Evolutionary conservation across 2,797 vertebrate genomes (phyloP).

Genomic region (Streptopelia turtur): DNA sequence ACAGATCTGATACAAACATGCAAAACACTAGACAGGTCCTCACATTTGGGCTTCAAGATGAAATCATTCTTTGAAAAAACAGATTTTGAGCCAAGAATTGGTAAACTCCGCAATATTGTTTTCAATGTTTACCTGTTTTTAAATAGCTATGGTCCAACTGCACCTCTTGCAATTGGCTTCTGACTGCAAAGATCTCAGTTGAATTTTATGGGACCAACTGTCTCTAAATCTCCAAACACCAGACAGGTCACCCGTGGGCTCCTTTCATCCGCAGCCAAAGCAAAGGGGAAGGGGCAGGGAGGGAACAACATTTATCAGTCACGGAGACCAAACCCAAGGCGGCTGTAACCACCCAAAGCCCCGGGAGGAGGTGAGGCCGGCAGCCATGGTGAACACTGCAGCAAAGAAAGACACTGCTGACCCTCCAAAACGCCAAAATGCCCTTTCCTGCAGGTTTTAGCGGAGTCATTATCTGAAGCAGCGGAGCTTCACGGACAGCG

Average conservation of each 20-base stretch:
- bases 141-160: accelerated
- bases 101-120: background rate
- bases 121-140: background rate
- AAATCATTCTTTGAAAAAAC: background rate
- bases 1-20: background rate
- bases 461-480: background rate
- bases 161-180: background rate
- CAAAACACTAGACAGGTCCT: background rate
- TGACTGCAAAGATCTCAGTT: background rate
- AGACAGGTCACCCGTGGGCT: background rate
- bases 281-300: background rate
- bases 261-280: background rate
- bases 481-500: background rate
- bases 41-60: background rate
- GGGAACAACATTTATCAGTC: background rate
- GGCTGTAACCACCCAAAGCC: background rate
- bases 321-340: background rate
- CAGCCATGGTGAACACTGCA: accelerated
- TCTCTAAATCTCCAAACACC: background rate
- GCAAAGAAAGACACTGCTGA: background rate
- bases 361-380: background rate
- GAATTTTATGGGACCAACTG: background rate
- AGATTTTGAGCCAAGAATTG: background rate
- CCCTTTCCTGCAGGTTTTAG: background rate
- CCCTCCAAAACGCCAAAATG: background rate